Evolutionary conservation across 2,113 vertebrate genomes (phyloP), one percentile per base, ranked within the genome.

Genomic region (Dicrurus megarhynchus): DNA sequence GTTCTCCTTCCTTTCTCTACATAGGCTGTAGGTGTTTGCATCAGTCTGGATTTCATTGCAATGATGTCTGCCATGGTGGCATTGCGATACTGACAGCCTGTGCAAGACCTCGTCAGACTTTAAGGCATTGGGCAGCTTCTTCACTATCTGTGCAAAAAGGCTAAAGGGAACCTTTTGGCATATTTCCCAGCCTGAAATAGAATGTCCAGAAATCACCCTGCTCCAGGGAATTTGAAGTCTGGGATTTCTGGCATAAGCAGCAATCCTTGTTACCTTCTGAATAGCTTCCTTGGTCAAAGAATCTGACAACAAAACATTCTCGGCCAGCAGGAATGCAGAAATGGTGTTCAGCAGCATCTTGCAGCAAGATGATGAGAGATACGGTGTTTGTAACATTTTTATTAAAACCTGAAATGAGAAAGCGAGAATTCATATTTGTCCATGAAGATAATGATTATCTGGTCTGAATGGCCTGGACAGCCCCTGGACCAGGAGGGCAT

Each of bases 271-370:
- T 98, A 99, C 99, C 98, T 99, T 99, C 74, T 98, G 98, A 87
- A 99, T 52, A 4, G 97, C 95, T 92, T 98, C 98, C 91, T 95
- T 98, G 56, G 98, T 97, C 93, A 99, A 97, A 22, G 95, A 63
- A 20, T 97, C 96, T 6, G 99, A 98, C 90, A 99, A 96, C 44
- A 78, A 77, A 91, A 99, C 50, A 63, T 98, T 99, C 93, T 99
- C 98, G 4, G 98, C 98, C 14, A 99, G 97, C 44, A 99, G 97
- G 73, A 99, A 97, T 35, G 98, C 97, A 87, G 99, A 98, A 91
- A 98, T 95, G 28, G 98, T 98, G 91, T 98, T 98, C 68, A 99
- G 98, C 39, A 99, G 97, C 22, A 97, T 97, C 49, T 97, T 90
- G 71, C 85, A 97, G 96, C 99, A 99, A 87, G 98, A 85, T 17